Conservation (phyloP, 2,797 vertebrate species). For the Dermochelys coriacea region DNA sequence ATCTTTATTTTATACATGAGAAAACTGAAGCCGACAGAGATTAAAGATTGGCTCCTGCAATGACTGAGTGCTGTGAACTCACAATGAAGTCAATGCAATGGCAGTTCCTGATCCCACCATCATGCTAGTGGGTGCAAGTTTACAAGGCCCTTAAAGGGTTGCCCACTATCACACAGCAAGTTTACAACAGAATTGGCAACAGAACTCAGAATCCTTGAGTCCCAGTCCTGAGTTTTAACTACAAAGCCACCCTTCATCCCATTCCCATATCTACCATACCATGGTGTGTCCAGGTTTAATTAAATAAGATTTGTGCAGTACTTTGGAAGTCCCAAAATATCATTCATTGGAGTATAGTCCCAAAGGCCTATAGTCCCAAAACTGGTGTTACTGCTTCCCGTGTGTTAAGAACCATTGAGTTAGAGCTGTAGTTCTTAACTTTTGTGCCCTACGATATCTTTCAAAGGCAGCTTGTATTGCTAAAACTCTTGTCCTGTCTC, state of each 20-base stretch:
- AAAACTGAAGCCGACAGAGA: background rate
- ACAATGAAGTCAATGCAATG: background rate
- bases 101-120: background rate
- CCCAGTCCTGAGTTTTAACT: background rate
- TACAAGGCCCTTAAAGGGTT: background rate
- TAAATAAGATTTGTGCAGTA: background rate
- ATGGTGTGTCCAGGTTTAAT: background rate
- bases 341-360: background rate
- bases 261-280: too few relatives aligned
- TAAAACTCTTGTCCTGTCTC: background rate
- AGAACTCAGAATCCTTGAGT: background rate
- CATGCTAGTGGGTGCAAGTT: background rate
- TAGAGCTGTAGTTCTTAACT: background rate
- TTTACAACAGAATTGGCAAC: background rate
- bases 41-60: accelerated
- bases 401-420: background rate
- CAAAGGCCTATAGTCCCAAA: background rate
- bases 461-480: background rate
- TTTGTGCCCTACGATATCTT: background rate
- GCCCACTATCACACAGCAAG: background rate
- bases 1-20: background rate
- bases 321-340: background rate
- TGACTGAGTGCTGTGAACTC: background rate
- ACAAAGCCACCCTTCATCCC: background rate
- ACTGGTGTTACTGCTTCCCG: background rate